phyloP scores from a whole-genome alignment of 2,888 invertebrate genomes.

The Mythimna vitellina region DNA sequence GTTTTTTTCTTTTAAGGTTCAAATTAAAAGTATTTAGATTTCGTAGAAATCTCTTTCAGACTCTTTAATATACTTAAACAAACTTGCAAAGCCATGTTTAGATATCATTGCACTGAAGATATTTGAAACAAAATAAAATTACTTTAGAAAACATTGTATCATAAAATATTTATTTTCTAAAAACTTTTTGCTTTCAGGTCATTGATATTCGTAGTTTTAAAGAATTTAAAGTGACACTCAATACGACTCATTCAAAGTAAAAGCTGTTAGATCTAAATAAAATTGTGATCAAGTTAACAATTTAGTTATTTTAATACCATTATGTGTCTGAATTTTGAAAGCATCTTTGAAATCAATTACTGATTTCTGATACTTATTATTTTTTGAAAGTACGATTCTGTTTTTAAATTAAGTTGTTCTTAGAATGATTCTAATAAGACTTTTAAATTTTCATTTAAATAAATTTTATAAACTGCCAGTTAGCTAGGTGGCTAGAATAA shows the following conservation, averaged over 20 bases:
- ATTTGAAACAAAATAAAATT: background rate
- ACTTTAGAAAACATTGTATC: background rate
- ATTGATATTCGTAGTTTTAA: conserved; percentile 17
- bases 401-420: background rate
- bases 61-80: too few relatives aligned
- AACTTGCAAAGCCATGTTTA: background rate
- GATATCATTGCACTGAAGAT: background rate
- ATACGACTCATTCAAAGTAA: conserved; percentile 29
- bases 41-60: background rate
- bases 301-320: conserved; percentile 16
- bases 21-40: background rate
- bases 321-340: conserved; percentile 7
- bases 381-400: too few relatives aligned
- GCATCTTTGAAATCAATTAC: conserved; percentile 18
- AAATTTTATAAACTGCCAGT: conserved; percentile 7
- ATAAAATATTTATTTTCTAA: conserved; percentile 2
- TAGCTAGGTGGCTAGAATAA: conserved; percentile 7
- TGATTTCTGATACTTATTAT: conserved; percentile 19
- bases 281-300: conserved; percentile 27
- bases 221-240: conserved; percentile 17
- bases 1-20: too few relatives aligned
- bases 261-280: conserved; percentile 40
- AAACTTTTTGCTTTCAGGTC: background rate
- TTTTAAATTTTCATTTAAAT: conserved; percentile 10
- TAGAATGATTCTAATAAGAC: background rate